Evolutionary conservation across 2,888 invertebrate genomes (phyloP).

Genomic region (Adelphocoris suturalis): DNA sequence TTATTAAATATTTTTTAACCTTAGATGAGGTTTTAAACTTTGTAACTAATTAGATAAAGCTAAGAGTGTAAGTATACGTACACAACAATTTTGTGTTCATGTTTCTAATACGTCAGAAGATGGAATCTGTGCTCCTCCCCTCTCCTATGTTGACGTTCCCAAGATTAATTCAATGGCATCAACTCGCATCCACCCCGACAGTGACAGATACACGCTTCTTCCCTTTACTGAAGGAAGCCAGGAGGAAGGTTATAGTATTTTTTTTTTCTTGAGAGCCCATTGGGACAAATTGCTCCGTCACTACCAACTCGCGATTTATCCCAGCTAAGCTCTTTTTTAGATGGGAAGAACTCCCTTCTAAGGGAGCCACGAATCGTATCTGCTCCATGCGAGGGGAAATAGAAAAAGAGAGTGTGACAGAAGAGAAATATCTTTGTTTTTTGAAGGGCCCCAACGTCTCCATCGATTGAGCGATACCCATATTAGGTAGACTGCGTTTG

Average conservation of each 20-base stretch:
- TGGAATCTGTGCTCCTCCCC: not conserved
- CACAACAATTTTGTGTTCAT: no score
- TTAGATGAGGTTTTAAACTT: no score
- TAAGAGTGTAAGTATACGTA: no score
- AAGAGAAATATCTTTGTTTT: not conserved
- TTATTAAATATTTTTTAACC: no score
- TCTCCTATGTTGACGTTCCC: not conserved
- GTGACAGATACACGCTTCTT: constrained; percentile 50
- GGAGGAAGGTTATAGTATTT: not conserved
- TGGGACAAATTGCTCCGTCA: constrained; percentile 48
- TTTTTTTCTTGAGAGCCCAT: constrained; percentile 13
- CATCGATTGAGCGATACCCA: not conserved
- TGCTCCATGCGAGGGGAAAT: not conserved
- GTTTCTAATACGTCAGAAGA: not conserved
- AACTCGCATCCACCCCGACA: constrained; percentile 28
- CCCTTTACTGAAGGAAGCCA: constrained; percentile 3
- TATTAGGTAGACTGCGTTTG: not conserved
- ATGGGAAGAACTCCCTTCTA: not conserved
- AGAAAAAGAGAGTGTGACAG: not conserved
- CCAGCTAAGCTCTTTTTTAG: constrained; percentile 12
- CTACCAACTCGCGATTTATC: constrained; percentile 40
- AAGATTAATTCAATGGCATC: constrained; percentile 14
- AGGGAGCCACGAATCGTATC: not conserved
- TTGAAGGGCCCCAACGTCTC: not conserved
- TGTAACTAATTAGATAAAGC: no score